Evolutionary conservation across 2,797 vertebrate genomes (phyloP).

Genomic region (Anas flavirostris): DNA sequence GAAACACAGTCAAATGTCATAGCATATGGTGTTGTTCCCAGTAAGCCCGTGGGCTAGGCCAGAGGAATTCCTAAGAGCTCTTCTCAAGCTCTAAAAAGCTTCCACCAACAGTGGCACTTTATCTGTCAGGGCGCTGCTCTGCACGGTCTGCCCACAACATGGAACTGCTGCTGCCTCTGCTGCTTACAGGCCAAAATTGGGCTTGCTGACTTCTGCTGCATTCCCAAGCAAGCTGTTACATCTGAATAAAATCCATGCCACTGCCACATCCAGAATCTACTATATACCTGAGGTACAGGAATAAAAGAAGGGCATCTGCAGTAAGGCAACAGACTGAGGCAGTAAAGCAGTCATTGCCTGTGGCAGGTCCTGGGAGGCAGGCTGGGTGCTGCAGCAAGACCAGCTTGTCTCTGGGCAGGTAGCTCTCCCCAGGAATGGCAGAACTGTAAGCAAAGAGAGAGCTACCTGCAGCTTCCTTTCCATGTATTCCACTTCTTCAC

Average conservation of each 20-base stretch:
- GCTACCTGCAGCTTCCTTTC: not conserved
- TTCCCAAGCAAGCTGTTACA: not conserved
- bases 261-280: not conserved
- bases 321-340: not conserved
- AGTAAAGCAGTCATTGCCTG: accelerated
- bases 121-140: not conserved
- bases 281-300: not conserved
- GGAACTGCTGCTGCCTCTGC: not conserved
- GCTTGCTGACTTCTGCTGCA: not conserved
- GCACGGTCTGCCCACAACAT: not conserved
- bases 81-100: constrained; percentile 17
- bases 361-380: not conserved
- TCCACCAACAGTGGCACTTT: not conserved
- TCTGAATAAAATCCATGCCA: not conserved
- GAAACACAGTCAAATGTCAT: not conserved
- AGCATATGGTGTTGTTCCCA: not conserved
- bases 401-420: not conserved
- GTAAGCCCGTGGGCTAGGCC: not conserved
- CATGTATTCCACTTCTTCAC: not conserved
- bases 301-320: not conserved
- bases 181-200: not conserved
- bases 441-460: not conserved
- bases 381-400: not conserved
- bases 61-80: not conserved
- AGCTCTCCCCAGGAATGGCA: not conserved